Evolutionary conservation across 1,140 invertebrate genomes (phyloP).

Genomic region (Lanistes nyassanus): DNA sequence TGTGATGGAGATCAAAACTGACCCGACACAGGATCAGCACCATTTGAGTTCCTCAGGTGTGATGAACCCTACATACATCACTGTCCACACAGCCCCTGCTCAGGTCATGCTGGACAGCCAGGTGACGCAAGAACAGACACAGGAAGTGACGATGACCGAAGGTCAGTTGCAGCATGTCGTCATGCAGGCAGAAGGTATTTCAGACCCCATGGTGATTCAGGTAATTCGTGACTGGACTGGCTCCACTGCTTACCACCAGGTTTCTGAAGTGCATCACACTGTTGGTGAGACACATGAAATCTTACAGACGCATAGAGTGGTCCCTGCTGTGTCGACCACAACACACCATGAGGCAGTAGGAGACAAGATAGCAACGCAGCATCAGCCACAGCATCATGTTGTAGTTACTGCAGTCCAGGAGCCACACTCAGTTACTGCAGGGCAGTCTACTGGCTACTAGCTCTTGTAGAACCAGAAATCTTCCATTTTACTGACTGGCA

Average conservation of each 20-base stretch:
- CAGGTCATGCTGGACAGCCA: neutral
- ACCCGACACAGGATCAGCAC: neutral
- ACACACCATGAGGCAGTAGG: too few species aligned
- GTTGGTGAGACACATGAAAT: too few species aligned
- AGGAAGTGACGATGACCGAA: conserved; percentile 1
- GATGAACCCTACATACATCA: conserved; percentile 23
- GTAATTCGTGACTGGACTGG: conserved; percentile 20
- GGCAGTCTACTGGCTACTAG: too few species aligned
- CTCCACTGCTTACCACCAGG: conserved; percentile 17
- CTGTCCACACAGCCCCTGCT: conserved; percentile 14
- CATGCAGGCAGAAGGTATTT: conserved; percentile 14
- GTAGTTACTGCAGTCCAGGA: too few species aligned
- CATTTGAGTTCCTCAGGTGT: neutral
- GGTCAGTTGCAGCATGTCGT: conserved; percentile 24
- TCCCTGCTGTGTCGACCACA: too few species aligned
- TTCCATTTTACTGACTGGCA: too few species aligned
- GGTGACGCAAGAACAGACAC: neutral
- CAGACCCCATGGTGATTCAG: conserved; percentile 19
- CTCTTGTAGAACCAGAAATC: too few species aligned
- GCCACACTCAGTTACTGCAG: too few species aligned
- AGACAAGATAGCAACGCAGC: too few species aligned
- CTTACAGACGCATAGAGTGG: too few species aligned
- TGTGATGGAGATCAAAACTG: conserved; percentile 17
- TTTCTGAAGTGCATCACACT: neutral
- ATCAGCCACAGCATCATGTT: too few species aligned